Conservation (phyloP, 2,888 invertebrate genomes). For the Drosophila neotestacea region DNA sequence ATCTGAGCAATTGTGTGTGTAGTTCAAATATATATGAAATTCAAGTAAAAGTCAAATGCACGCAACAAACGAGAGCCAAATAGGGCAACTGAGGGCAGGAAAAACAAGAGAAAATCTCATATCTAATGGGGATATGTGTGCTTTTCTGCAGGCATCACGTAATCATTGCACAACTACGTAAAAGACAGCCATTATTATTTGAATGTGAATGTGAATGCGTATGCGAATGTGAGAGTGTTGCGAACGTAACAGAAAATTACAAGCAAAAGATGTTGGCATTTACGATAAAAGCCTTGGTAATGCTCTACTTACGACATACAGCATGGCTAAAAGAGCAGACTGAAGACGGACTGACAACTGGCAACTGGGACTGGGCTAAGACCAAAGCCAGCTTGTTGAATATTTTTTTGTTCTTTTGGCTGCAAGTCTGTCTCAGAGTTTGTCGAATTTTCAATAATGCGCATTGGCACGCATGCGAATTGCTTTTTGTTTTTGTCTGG, state of each 20-base stretch:
- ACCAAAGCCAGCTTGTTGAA: conserved; percentile 46
- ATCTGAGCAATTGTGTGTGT: conserved; percentile 8
- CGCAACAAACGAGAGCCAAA: conserved; percentile 49
- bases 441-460: conserved; percentile 68
- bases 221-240: conserved; percentile 64
- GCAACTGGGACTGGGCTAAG: neutral
- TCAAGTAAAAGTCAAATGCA: conserved; percentile 71
- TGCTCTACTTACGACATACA: conserved; percentile 74
- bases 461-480: conserved; percentile 63
- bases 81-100: conserved; percentile 19
- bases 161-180: conserved; percentile 78
- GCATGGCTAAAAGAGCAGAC: neutral
- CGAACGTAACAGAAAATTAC: conserved; percentile 79
- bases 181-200: conserved; percentile 81
- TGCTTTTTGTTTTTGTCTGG: conserved; percentile 42
- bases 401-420: conserved; percentile 16
- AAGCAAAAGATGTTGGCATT: conserved; percentile 81
- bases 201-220: conserved; percentile 61
- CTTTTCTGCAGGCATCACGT: conserved; percentile 74
- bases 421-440: conserved; percentile 48
- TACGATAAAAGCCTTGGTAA: conserved; percentile 80
- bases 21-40: conserved; percentile 62
- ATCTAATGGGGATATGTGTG: conserved; percentile 67
- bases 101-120: conserved; percentile 58
- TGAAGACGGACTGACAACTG: no score